Evolutionary conservation across 1,140 invertebrate genomes (phyloP), one percentile per base, ranked within the genome.

Genomic region (Anadara kagoshimensis): DNA sequence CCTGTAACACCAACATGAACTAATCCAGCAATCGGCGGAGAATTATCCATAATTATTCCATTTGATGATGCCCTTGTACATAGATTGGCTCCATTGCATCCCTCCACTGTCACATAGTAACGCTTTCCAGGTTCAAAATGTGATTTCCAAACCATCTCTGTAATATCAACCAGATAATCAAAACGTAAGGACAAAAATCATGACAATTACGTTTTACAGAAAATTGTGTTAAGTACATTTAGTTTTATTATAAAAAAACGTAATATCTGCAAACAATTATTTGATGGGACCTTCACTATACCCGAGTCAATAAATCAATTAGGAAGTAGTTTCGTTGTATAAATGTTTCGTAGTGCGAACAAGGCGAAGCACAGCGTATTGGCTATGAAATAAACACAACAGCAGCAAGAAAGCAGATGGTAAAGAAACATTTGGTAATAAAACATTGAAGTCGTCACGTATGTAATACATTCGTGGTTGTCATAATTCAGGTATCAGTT

Each of bases 81-180:
- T 18, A 78, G 16, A n/a, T 44, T 61, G n/a, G 71, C 79, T 26
- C 18, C 51, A 54, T 81, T 81, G 62, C 79, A 81, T 10, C 70
- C 74, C 44, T 67, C 59, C 2, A 81, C 71, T 41, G 65, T 72
- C 0, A 47, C 58, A 36, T 69, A 78, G 43, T 80, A 79, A 24
- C 24, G 71, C 16, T 44, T 24, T 24, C 80, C 80, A 12, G 54
- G 58, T 2, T 22, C 20, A 54, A 79, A 75, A 18, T 47, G 45
- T 10, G 43, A 10, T 62, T 47, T 70, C 78, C 75, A 79, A 24
- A 72, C 64, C 41, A 53, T 54, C 16, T 70, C 80, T 81, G 44
- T 5, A 54, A 63, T 66, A 61, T 4, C 44, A 29, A 44, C 44
- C n/a, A 36, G 16, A 36, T 24, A 56, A 41, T 10, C 3, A 67